Evolutionary conservation across 2,888 invertebrate genomes (phyloP).

Genomic region (Sepioteuthis lessoniana): DNA sequence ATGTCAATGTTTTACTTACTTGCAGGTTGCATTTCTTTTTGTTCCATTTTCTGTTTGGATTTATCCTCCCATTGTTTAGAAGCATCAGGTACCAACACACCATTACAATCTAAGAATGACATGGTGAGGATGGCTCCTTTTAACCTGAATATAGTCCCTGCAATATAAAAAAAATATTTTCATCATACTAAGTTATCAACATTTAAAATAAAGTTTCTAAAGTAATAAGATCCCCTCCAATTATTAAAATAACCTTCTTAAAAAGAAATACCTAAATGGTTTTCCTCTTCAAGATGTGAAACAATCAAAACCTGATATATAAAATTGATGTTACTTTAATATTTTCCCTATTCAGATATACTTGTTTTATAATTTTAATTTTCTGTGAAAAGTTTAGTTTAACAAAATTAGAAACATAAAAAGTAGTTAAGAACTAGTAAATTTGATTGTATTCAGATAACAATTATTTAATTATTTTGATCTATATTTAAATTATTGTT

Average conservation of each 20-base stretch:
- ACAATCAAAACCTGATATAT: too few relatives aligned
- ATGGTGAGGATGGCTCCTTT: slow-evolving; percentile 95
- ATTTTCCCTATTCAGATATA: too few relatives aligned
- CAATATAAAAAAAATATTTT: not conserved
- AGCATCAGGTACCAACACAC: slow-evolving; percentile 90
- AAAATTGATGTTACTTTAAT: too few relatives aligned
- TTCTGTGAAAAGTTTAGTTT: not conserved
- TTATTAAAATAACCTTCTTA: too few relatives aligned
- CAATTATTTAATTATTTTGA: not conserved
- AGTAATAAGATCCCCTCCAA: too few relatives aligned
- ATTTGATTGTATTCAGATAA: not conserved
- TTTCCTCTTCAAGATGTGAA: not conserved
- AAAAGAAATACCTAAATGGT: not conserved
- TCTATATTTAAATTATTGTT: too few relatives aligned
- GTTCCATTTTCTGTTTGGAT: slow-evolving; percentile 51
- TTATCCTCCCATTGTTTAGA: slow-evolving; percentile 92
- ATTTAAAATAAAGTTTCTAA: too few relatives aligned
- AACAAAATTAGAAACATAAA: not conserved
- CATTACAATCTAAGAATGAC: slow-evolving; percentile 96
- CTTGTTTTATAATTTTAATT: not conserved
- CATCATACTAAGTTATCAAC: not conserved
- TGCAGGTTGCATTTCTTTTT: slow-evolving; percentile 52
- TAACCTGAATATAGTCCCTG: slow-evolving; percentile 94
- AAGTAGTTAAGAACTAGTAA: not conserved
- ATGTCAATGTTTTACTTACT: slow-evolving; percentile 48